Evolutionary conservation across 2,888 invertebrate genomes (phyloP).

Genomic region (Calameuta filiformis): DNA sequence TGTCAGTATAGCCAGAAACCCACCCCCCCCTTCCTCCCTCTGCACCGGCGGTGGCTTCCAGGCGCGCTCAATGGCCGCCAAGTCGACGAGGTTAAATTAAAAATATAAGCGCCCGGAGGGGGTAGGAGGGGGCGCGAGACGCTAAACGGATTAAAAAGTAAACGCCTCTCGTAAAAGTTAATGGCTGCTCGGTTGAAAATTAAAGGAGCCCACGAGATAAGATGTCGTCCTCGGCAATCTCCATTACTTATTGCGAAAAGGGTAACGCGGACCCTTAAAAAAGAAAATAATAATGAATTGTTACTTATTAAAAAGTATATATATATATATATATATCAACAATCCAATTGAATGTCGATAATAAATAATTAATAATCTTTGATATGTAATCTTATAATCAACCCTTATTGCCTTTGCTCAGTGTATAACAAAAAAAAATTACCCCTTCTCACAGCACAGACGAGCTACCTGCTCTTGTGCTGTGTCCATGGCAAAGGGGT

Average conservation of each 20-base stretch:
- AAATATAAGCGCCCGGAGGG: constrained; percentile 38
- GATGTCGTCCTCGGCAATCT: constrained; percentile 26
- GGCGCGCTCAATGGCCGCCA: constrained; percentile 55
- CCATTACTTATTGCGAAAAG: background rate
- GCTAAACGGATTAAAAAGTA: constrained; percentile 65
- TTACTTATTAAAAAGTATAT: background rate
- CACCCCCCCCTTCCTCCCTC: constrained; percentile 17
- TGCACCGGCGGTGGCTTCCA: constrained; percentile 22
- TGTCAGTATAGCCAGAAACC: background rate
- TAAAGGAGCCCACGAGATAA: constrained; percentile 59
- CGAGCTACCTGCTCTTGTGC: background rate
- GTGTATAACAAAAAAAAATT: background rate
- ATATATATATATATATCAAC: background rate
- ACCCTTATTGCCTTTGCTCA: background rate
- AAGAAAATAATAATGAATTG: background rate
- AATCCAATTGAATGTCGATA: background rate
- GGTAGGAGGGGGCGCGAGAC: constrained; percentile 31
- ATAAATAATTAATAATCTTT: background rate
- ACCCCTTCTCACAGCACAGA: background rate
- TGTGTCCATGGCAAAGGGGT: background rate
- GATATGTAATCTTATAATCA: background rate
- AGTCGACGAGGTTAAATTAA: constrained; percentile 51
- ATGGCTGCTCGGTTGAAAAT: constrained; percentile 64
- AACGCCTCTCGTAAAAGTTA: constrained; percentile 63
- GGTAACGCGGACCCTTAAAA: background rate